Base-by-base conservation (phyloP, 2,888 invertebrate genomes). In the Thalpophila matura region DNA sequence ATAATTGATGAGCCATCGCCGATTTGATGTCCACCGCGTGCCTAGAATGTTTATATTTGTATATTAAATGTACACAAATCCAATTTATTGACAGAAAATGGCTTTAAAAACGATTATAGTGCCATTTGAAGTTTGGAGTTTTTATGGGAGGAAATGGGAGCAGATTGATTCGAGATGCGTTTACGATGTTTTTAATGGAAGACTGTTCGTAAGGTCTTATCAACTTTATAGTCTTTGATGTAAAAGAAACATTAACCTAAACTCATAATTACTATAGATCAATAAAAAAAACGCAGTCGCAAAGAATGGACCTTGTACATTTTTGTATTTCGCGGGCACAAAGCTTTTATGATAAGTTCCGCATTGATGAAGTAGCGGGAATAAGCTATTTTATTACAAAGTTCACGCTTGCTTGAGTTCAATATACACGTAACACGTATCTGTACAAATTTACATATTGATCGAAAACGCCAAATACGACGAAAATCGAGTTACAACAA, bases 1-100 rank as follows among this genome's bases (percentile, higher is more conserved):
- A 85, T 85, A 79, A 83, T 81, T 79, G 58, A 83, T 72, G 77
- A 77, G 60, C 49, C 55, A 57, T 58, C 68, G 54, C 50, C 59
- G 61, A 68, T 72, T 70, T 78, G 60, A 81, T 65, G 62, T 24
- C 58, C 45, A 40, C 68, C 72, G 65, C 76, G 77, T 75, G 77
- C 54, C 43, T 27, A 2, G 63, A 68, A 77, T 82, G 73, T 78
- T 57, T 74, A 65, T 68, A 59, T 78, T 67, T 58, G 46, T 61
- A 9, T 46, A 53, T 47, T 58, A 54, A 69, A 72, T 18, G 53
- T 49, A 60, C 54, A 75, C 55, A 69, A 58, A 75, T 76, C 55
- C 61, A 73, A 69, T 79, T 76, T 60, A 76, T 66, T 55, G 61
- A 33, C 29, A 31, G 35, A 37, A 56, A 63, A 63, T 46, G 24